Evolutionary conservation across 2,888 invertebrate genomes (phyloP), one percentile per base, ranked within the genome.

Genomic region (Xanthostigma xanthostigma): DNA sequence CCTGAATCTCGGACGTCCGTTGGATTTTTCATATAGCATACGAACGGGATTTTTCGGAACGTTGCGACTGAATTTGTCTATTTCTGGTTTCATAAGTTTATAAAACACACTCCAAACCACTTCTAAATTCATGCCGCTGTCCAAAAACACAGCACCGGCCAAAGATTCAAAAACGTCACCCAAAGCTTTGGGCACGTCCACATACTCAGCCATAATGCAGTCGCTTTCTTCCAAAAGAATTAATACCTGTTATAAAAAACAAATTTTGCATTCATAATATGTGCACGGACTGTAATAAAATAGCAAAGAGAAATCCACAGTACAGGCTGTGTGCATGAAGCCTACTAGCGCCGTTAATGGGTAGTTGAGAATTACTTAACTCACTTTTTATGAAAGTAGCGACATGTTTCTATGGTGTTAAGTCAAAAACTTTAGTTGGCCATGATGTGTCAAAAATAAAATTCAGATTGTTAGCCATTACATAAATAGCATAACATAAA

Each of bases 121-220:
- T 9, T 72, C 59, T n/a, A 92, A 62, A 60, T 81, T 70, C 59
- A 86, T 84, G 33, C 79, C 79, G 58, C 78, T 76, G 66, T 96
- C 96, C 41, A 96, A 66, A 65, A 77, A 94, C n/a, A 94, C 78
- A 0, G 95, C 96, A 1, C 92, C 96, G 17, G 86, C 80, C 0
- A 94, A 60, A 0, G 96, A 85, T 67, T 98, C 97, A 64, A 95
- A 88, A 38, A 97, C 70, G 66, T 97, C 97, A 10, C 96, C 95
- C 35, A 98, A 73, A 0, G 83, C 82, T 72, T 93, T 93, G 0
- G 94, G 94, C 1, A 95, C 92, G 66, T 95, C 92, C 3, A 94
- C 75, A 55, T 87, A 84, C 59, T 85, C 84, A 0, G 84, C 78
- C 40, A 81, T 62, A 12, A 71, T 67, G 45, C 75, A 73, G 44